phyloP scores from a whole-genome alignment of 2,797 vertebrate species.

The Notolabrus celidotus region DNA sequence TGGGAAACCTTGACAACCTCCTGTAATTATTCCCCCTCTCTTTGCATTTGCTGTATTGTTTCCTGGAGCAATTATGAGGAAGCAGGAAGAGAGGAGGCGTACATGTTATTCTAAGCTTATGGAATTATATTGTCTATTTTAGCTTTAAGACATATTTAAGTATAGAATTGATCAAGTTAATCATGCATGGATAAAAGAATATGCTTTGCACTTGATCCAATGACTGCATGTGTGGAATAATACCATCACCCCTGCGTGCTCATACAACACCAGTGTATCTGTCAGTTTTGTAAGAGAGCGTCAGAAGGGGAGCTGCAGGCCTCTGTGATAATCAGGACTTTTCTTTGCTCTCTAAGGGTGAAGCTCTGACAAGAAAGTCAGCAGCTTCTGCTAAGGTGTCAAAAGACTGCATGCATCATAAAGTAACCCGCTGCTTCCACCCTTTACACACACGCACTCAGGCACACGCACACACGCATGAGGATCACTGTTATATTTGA shows the following conservation, averaged over 20 bases:
- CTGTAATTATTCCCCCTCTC: constrained; percentile 19
- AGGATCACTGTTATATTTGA: constrained; percentile 25
- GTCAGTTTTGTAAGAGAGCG: constrained; percentile 17
- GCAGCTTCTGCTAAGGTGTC: constrained; percentile 55
- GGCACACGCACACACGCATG: neutral
- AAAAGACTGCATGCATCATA: constrained; percentile 39
- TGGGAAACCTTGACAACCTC: constrained; percentile 14
- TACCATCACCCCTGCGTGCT: neutral
- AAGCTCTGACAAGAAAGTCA: constrained; percentile 43
- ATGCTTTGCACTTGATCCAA: neutral
- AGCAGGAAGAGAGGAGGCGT: neutral
- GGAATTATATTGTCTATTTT: neutral
- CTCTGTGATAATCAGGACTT: constrained; percentile 38
- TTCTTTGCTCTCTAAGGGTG: constrained; percentile 37
- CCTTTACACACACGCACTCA: constrained; percentile 12
- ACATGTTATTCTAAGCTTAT: neutral
- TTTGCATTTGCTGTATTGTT: constrained; percentile 16
- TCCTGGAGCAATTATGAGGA: neutral
- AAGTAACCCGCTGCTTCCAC: constrained; percentile 32
- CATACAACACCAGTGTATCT: constrained; percentile 1
- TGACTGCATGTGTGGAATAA: constrained; percentile 2
- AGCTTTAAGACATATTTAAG: constrained; percentile 14
- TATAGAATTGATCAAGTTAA: neutral
- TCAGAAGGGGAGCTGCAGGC: constrained; percentile 23
- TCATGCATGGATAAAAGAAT: neutral